phyloP scores from a whole-genome alignment of 2,797 vertebrate species.

The Urosaurus nigricauda region DNA sequence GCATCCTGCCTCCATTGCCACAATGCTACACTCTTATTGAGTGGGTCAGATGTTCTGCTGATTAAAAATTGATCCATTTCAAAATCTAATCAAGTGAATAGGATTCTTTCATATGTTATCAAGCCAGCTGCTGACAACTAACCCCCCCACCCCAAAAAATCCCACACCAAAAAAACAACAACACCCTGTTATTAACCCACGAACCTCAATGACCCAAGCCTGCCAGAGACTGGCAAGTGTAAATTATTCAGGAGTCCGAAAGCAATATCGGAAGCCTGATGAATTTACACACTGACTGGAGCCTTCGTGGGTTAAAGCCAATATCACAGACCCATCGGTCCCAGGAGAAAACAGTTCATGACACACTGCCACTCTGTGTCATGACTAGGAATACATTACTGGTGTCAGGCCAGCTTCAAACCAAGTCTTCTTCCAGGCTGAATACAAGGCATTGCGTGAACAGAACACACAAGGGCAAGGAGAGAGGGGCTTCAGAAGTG shows the following conservation, averaged over 20 bases:
- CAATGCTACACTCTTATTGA: conserved; percentile 90
- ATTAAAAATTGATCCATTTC: conserved; percentile 99
- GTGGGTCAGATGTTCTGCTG: conserved; percentile 99
- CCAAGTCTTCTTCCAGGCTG: neutral
- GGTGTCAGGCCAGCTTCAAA: conserved; percentile 42
- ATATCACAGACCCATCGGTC: conserved; percentile 81
- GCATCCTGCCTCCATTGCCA: conserved; percentile 84
- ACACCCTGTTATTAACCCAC: conserved; percentile 97
- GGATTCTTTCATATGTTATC: conserved; percentile 96
- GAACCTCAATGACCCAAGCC: conserved; percentile 86
- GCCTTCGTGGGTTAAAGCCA: conserved; percentile 86
- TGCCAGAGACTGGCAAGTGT: conserved; percentile 81
- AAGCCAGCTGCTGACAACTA: conserved; percentile 93
- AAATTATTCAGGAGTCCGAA: conserved; percentile 96
- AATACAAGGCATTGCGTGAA: neutral
- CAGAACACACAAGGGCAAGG: neutral
- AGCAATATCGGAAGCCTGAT: conserved; percentile 84
- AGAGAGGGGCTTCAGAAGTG: too few relatives aligned
- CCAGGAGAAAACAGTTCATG: conserved; percentile 77
- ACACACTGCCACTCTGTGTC: conserved; percentile 81
- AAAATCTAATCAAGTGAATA: conserved; percentile 99
- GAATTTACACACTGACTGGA: conserved; percentile 84
- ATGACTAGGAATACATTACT: conserved; percentile 85
- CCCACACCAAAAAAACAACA: conserved; percentile 77
- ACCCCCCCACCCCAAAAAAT: neutral